Conservation (phyloP, 2,113 vertebrate genomes). For the Eurystomus gularis region DNA sequence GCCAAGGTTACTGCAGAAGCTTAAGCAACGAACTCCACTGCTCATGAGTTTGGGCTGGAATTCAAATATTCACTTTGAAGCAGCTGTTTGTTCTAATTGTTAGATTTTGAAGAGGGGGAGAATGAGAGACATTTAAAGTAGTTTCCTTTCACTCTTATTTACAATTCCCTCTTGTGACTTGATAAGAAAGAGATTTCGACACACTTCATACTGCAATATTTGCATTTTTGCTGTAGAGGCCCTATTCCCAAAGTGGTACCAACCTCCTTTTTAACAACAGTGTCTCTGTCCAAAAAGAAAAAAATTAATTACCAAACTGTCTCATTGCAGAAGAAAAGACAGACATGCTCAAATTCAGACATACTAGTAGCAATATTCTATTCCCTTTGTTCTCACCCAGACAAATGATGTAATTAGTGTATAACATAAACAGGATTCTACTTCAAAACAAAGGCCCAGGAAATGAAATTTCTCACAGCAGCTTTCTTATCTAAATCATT, state of each 20-base stretch:
- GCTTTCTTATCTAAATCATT: slow-evolving; percentile 11
- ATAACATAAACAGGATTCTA: background rate
- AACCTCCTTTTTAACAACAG: background rate
- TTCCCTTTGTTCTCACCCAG: background rate
- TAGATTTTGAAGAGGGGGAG: background rate
- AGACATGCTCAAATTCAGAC: background rate
- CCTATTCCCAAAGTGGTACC: background rate
- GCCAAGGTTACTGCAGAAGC: slow-evolving; percentile 41
- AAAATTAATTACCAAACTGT: background rate
- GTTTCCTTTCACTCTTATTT: slow-evolving; percentile 10
- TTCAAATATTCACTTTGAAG: background rate
- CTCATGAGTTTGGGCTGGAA: background rate
- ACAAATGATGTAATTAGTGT: background rate
- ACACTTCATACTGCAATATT: slow-evolving; percentile 17
- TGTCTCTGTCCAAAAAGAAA: background rate
- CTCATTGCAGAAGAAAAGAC: background rate
- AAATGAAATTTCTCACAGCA: background rate
- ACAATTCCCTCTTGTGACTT: slow-evolving; percentile 18
- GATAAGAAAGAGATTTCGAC: background rate
- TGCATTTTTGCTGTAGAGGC: slow-evolving; percentile 29
- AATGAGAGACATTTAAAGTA: background rate
- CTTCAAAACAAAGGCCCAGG: background rate
- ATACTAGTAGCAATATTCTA: background rate
- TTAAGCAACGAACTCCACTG: background rate
- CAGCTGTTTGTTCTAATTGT: background rate